phyloP scores from a whole-genome alignment of 1,140 invertebrate genomes.

The Pogonomyrmex californicus region DNA sequence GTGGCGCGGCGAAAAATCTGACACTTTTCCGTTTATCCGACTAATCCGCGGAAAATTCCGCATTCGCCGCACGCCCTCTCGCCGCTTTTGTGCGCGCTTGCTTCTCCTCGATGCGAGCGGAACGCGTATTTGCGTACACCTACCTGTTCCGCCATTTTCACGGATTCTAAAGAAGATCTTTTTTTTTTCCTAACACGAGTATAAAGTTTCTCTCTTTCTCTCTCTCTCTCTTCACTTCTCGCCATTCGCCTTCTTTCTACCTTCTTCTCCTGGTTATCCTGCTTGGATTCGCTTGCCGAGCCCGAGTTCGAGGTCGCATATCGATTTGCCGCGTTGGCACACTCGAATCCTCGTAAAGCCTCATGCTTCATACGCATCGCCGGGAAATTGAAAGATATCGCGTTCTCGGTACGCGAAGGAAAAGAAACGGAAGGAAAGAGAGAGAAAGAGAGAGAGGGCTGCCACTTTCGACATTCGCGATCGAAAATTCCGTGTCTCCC shows the following conservation, averaged over 20 bases:
- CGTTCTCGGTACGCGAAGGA: constrained; percentile 21
- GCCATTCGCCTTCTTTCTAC: not conserved
- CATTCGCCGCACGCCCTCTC: constrained; percentile 37
- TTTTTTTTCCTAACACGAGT: constrained; percentile 30
- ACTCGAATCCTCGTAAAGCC: constrained; percentile 79
- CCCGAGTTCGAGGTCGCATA: constrained; percentile 78
- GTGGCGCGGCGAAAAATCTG: constrained; percentile 62
- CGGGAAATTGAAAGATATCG: constrained; percentile 81
- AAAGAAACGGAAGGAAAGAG: not conserved
- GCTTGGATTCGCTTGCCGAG: constrained; percentile 63
- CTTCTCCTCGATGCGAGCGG: constrained; percentile 15
- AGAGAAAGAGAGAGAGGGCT: not conserved
- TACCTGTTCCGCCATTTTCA: constrained; percentile 60
- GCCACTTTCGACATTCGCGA: constrained; percentile 36
- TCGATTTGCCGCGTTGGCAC: constrained; percentile 82
- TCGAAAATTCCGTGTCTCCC: constrained; percentile 50
- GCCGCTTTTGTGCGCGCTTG: constrained; percentile 30
- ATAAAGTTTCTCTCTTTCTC: constrained; percentile 42
- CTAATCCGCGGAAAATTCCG: constrained; percentile 66
- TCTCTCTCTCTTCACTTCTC: not conserved
- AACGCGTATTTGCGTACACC: constrained; percentile 46
- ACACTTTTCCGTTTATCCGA: constrained; percentile 62
- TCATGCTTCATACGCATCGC: constrained; percentile 78
- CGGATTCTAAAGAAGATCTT: constrained; percentile 44
- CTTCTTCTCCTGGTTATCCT: constrained; percentile 55